Evolutionary conservation across 1,140 invertebrate species (phyloP).

Genomic region (Dendroctonus valens): DNA sequence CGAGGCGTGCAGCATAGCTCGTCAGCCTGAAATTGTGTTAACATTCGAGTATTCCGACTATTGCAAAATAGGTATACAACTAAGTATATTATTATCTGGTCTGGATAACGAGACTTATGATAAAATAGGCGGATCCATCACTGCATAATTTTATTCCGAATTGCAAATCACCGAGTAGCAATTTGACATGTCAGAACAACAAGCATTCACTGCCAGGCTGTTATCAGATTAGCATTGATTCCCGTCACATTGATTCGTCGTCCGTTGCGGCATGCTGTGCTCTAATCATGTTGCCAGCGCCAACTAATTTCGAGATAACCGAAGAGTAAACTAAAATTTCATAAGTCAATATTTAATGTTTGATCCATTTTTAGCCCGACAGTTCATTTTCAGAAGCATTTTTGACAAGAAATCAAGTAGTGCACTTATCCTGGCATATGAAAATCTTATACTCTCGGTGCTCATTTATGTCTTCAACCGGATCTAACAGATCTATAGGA

Average conservation of each 20-base stretch:
- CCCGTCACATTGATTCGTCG: slow-evolving; percentile 40
- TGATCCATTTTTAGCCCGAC: neutral
- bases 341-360: slow-evolving; percentile 4
- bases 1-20: no score
- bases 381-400: no score
- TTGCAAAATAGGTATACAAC: no score
- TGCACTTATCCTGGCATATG: no score
- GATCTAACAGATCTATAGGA: no score
- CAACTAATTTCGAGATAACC: slow-evolving; percentile 28
- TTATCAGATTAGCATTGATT: slow-evolving; percentile 44
- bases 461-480: no score
- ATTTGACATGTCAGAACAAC: slow-evolving; percentile 41
- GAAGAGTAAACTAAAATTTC: slow-evolving; percentile 12
- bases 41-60: no score
- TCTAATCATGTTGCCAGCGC: slow-evolving; percentile 24
- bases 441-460: no score
- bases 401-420: no score
- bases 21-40: no score
- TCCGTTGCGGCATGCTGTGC: slow-evolving; percentile 1
- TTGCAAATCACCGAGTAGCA: slow-evolving; percentile 37
- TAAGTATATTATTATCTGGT: no score
- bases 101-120: no score
- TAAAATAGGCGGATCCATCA: neutral
- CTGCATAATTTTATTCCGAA: slow-evolving; percentile 38
- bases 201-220: slow-evolving; percentile 38